Evolutionary conservation across 2,888 invertebrate genomes (phyloP).

Genomic region (Dicranocentrus wangi): DNA sequence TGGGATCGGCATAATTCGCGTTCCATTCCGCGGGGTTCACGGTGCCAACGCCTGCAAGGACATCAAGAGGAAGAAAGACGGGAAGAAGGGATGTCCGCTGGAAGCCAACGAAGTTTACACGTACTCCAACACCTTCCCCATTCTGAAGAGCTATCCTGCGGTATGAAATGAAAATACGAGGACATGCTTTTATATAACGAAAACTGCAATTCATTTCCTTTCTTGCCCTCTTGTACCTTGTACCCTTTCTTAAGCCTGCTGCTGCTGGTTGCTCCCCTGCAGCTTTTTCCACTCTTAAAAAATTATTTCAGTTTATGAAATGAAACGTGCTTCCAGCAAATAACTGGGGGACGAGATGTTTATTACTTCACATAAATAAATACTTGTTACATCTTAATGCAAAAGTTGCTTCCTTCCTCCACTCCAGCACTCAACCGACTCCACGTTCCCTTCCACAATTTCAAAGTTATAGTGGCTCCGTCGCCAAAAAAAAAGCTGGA

Average conservation of each 20-base stretch:
- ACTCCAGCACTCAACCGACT: background rate
- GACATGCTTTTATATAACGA: too few species aligned
- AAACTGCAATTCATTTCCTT: constrained; percentile 2
- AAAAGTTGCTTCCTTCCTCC: constrained; percentile 4
- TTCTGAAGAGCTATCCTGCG: constrained; percentile 72
- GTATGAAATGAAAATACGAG: too few species aligned
- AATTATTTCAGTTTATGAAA: constrained; percentile 25
- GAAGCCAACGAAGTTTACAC: constrained; percentile 70
- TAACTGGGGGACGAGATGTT: constrained; percentile 29
- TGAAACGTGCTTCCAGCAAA: constrained; percentile 16
- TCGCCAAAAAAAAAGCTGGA: too few species aligned
- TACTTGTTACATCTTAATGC: constrained; percentile 52
- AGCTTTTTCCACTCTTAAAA: constrained; percentile 4
- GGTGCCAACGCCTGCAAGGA: constrained; percentile 72
- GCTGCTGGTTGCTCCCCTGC: constrained; percentile 9
- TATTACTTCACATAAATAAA: constrained; percentile 66
- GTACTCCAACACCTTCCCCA: constrained; percentile 72
- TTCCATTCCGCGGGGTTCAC: constrained; percentile 73
- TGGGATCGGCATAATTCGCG: constrained; percentile 72
- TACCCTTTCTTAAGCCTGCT: too few species aligned
- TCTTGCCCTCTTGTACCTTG: background rate
- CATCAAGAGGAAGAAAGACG: constrained; percentile 66
- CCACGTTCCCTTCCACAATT: too few species aligned
- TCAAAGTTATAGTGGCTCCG: too few species aligned
- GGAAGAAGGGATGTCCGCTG: constrained; percentile 70